Conservation (phyloP, 2,113 vertebrate genomes). For the Salvelinus sp. region DNA sequence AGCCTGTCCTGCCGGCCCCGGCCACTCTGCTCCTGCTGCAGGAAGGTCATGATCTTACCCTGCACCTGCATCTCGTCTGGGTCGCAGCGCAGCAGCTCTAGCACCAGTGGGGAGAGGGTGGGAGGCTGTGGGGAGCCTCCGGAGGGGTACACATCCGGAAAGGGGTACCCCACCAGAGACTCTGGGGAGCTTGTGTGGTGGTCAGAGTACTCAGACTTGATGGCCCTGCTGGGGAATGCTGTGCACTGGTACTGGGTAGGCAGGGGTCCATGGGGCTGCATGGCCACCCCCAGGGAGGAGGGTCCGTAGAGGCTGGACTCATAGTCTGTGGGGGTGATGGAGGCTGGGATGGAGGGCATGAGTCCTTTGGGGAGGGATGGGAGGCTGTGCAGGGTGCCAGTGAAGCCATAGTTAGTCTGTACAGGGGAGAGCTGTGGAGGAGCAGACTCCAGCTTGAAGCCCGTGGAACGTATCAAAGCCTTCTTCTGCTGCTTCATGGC, state of each 20-base stretch:
- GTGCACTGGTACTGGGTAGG: slow-evolving; percentile 85
- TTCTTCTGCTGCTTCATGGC: slow-evolving; percentile 99
- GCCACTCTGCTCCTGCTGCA: slow-evolving; percentile 87
- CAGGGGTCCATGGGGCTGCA: slow-evolving; percentile 81
- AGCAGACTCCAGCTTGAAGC: slow-evolving; percentile 90
- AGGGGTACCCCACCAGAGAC: slow-evolving; percentile 82
- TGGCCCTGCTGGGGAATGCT: slow-evolving; percentile 83
- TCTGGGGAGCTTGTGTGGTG: slow-evolving; percentile 84
- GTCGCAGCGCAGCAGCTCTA: slow-evolving; percentile 92
- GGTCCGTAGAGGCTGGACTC: slow-evolving; percentile 83
- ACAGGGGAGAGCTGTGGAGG: slow-evolving; percentile 79
- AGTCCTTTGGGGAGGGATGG: slow-evolving; percentile 80
- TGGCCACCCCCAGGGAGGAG: slow-evolving; percentile 78
- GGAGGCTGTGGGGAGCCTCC: slow-evolving; percentile 75
- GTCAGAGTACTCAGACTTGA: slow-evolving; percentile 95
- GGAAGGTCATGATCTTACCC: slow-evolving; percentile 84
- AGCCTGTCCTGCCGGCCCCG: slow-evolving; percentile 85
- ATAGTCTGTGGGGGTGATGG: slow-evolving; percentile 84
- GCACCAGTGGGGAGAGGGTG: slow-evolving; percentile 85
- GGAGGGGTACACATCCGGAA: slow-evolving; percentile 83
- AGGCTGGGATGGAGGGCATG: slow-evolving; percentile 73
- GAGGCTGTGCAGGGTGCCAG: slow-evolving; percentile 78
- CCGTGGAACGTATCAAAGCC: slow-evolving; percentile 92
- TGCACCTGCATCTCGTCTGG: slow-evolving; percentile 88
- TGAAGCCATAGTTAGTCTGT: slow-evolving; percentile 83